These are phyloP conservation scores for Xenopus laevis DNA, from an alignment of 2,113 vertebrate genomes.

Conservation along the genomic window DNA sequence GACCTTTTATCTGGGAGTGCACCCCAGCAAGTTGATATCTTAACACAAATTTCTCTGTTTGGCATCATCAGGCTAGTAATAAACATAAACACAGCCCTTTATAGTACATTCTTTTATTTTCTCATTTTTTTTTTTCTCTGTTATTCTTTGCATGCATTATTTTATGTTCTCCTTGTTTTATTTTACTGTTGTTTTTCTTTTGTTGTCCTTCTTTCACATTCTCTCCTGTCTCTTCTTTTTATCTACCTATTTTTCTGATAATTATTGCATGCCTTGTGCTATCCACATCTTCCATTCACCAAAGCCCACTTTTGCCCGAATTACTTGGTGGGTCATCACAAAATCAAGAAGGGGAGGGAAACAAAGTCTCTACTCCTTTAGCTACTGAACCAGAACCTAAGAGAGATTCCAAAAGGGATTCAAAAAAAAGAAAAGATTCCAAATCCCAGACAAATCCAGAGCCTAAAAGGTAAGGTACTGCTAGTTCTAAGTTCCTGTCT, in stretches of 20 bases:
- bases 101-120: too few species aligned
- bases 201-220: constrained; percentile 68
- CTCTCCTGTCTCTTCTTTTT: constrained; percentile 65
- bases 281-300: constrained; percentile 72
- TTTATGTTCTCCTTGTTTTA: constrained; percentile 52
- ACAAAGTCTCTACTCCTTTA: constrained; percentile 64
- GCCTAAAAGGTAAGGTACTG: constrained; percentile 79
- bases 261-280: constrained; percentile 67
- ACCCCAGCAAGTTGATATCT: too few species aligned
- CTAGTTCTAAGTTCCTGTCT: constrained; percentile 25
- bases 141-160: constrained; percentile 54
- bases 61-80: too few species aligned
- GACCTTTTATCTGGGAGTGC: too few species aligned
- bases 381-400: constrained; percentile 70
- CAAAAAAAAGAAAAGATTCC: constrained; percentile 88
- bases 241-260: constrained; percentile 62
- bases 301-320: constrained; percentile 77
- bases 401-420: constrained; percentile 89
- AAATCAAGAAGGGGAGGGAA: constrained; percentile 70
- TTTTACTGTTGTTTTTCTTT: constrained; percentile 57
- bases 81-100: too few species aligned
- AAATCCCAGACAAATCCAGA: constrained; percentile 74
- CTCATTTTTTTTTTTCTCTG: too few species aligned
- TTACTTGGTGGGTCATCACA: constrained; percentile 76
- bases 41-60: too few species aligned